A percentile compares a stretch with the other conserved stretches of the same genome.
Evolutionary conservation across 2,888 invertebrate genomes (phyloP).

Genomic region (Drosophila yooni): DNA sequence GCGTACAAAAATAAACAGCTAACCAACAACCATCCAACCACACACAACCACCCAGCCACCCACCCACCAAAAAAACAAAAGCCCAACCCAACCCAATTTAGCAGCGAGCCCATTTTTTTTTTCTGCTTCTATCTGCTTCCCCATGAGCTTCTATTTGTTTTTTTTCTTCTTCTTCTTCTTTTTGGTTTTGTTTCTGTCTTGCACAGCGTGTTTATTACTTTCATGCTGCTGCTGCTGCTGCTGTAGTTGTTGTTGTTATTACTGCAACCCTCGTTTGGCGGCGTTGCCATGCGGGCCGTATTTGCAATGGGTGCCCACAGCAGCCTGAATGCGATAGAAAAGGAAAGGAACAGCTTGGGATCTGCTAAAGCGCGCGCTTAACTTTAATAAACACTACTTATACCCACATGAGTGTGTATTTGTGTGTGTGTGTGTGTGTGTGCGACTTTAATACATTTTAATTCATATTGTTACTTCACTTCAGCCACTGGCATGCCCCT

Average conservation of each 20-base stretch:
- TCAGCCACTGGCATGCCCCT: background rate
- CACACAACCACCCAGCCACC: conserved; percentile 21
- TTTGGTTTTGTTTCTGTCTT: conserved; percentile 39
- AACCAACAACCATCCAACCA: conserved; percentile 18
- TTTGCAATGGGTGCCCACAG: conserved; percentile 26
- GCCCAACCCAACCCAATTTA: conserved; percentile 27
- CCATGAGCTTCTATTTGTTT: conserved; percentile 10
- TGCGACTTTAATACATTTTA: conserved; percentile 60
- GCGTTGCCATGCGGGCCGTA: conserved; percentile 55
- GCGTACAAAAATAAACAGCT: conserved; percentile 65
- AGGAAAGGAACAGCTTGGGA: conserved; percentile 12
- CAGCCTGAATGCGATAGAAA: conserved; percentile 7
- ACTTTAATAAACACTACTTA: conserved; percentile 61
- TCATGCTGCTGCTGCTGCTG: conserved; percentile 12
- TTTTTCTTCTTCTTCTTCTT: conserved; percentile 16
- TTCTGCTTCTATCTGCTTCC: background rate
- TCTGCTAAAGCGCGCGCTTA: conserved; percentile 35
- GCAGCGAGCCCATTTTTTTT: conserved; percentile 23
- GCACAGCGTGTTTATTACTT: conserved; percentile 66
- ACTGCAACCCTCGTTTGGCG: conserved; percentile 43
- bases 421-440: conserved; percentile 2
- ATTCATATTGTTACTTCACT: conserved; percentile 49
- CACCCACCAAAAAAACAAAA: conserved; percentile 14
- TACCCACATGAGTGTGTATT: conserved; percentile 4
- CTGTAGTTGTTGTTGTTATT: conserved; percentile 20